These are phyloP conservation scores for Stercorarius parasiticus DNA, from an alignment of 2,113 vertebrate genomes.

Conservation along the genomic window DNA sequence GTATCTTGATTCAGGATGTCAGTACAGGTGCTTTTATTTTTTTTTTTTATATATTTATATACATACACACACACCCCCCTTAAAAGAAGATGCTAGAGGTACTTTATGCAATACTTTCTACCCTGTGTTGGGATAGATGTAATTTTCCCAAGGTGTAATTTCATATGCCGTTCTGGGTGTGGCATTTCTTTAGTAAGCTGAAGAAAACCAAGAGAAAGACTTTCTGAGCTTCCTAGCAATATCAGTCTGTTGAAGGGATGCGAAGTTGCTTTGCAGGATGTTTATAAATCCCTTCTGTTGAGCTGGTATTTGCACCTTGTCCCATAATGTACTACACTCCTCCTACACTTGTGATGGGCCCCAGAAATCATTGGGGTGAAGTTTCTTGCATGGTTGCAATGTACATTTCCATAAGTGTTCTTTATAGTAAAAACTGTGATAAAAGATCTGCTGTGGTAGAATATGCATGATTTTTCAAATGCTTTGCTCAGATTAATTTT, in stretches of 20 bases:
- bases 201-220: background rate
- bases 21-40: background rate
- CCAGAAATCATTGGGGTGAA: background rate
- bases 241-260: background rate
- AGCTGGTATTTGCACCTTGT: background rate
- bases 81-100: background rate
- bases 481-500: background rate
- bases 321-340: background rate
- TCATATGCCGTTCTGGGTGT: background rate
- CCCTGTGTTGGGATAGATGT: background rate
- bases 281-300: background rate
- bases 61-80: too few relatives aligned
- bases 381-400: background rate
- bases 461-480: conserved; percentile 3
- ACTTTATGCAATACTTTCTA: background rate
- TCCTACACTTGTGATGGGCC: background rate
- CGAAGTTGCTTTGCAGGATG: background rate
- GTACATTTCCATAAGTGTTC: background rate
- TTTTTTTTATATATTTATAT: background rate
- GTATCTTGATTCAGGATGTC: background rate
- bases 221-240: background rate
- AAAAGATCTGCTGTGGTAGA: background rate
- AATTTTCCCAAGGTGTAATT: background rate
- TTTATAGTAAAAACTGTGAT: background rate
- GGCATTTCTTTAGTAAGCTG: background rate